Percentiles rank a stretch among this genome's conserved stretches.
phyloP scores from a whole-genome alignment of 2,797 vertebrate genomes.

The Hippopotamyrus pictus region DNA sequence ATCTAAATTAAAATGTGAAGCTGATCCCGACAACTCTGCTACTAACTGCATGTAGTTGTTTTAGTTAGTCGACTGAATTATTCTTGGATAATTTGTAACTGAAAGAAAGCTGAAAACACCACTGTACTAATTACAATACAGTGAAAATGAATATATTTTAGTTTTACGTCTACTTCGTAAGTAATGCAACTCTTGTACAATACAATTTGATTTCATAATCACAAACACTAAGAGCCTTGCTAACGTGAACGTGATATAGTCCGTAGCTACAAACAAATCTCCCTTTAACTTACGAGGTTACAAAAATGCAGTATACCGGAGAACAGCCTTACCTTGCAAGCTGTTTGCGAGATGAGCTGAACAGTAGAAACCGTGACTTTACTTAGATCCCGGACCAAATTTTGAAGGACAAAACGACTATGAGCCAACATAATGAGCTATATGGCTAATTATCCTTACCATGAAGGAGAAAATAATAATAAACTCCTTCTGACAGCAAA shows the following conservation, averaged over 20 bases:
- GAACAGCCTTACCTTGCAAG: slow-evolving; percentile 34
- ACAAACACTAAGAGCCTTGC: not conserved
- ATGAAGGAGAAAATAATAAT: not conserved
- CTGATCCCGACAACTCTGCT: not conserved
- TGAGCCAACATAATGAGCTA: slow-evolving; percentile 53
- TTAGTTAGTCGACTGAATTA: not conserved
- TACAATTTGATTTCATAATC: not conserved
- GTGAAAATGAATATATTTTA: not conserved
- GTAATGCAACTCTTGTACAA: not conserved
- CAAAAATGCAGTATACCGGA: not conserved
- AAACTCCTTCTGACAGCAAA: not conserved
- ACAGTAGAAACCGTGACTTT: slow-evolving; percentile 25
- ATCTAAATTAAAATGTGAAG: not conserved
- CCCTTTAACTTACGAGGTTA: not conserved
- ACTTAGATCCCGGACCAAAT: slow-evolving; percentile 33
- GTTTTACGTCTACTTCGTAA: not conserved
- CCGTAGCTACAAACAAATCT: not conserved
- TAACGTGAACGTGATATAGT: not conserved
- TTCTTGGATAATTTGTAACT: not conserved
- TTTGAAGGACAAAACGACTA: slow-evolving; percentile 55
- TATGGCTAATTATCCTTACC: not conserved
- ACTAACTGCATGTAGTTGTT: not conserved
- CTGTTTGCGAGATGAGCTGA: slow-evolving; percentile 47
- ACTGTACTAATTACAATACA: not conserved
- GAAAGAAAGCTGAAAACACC: not conserved